Evolutionary conservation across 2,888 invertebrate species (phyloP).

Genomic region (Halictus ligatus): DNA sequence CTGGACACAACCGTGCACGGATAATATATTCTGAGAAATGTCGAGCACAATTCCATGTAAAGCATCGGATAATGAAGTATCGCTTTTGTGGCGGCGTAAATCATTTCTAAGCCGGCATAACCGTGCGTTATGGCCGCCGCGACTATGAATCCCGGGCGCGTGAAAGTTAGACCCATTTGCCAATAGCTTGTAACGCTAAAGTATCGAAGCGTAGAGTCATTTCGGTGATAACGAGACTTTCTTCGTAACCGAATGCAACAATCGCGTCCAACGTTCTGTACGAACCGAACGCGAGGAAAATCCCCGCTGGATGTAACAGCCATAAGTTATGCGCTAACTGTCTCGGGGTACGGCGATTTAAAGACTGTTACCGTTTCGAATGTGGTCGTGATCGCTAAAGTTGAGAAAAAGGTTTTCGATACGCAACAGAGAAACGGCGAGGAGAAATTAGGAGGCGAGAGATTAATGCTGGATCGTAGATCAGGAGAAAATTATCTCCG

Average conservation of each 20-base stretch:
- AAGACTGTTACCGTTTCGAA: not conserved
- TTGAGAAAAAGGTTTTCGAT: not conserved
- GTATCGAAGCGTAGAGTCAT: conserved; percentile 5
- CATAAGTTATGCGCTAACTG: not conserved
- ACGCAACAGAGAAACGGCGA: not conserved
- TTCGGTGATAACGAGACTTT: conserved; percentile 9
- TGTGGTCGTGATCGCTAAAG: not conserved
- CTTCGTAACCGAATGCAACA: not conserved
- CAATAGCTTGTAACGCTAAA: conserved; percentile 34
- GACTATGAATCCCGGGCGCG: conserved; percentile 31
- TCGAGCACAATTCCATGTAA: conserved; percentile 35
- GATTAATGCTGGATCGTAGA: not conserved
- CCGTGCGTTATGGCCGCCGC: conserved; percentile 8
- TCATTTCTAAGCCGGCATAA: conserved; percentile 32
- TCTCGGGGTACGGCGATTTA: not conserved
- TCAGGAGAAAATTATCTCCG: not conserved
- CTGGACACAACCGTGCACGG: not conserved
- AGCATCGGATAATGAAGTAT: conserved; percentile 42
- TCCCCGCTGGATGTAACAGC: not conserved
- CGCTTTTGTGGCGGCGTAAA: conserved; percentile 38
- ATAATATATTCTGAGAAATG: conserved; percentile 27
- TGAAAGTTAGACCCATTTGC: conserved; percentile 56
- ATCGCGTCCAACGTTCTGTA: not conserved
- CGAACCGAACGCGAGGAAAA: not conserved
- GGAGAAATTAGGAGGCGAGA: not conserved